These are phyloP conservation scores for Formicarius rufipectus DNA, from an alignment of 2,113 vertebrate genomes.

Conservation along the genomic window DNA sequence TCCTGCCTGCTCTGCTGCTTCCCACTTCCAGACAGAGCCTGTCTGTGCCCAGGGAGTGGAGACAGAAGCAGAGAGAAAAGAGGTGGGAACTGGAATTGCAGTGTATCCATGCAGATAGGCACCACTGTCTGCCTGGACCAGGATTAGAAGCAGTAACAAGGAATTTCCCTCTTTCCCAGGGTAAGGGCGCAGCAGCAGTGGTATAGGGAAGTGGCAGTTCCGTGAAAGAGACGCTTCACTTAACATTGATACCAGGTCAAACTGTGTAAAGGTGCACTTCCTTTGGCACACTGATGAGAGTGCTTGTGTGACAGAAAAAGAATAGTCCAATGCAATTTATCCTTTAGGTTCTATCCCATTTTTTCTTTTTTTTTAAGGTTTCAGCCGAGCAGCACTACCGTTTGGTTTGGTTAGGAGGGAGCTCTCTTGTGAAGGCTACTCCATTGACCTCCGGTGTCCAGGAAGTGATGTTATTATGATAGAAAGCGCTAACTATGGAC, in stretches of 20 bases:
- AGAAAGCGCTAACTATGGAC: conserved; percentile 96
- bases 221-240: neutral
- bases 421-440: conserved; percentile 97
- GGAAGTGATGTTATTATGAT: conserved; percentile 99
- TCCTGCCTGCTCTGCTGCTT: neutral
- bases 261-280: neutral
- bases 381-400: conserved; percentile 93
- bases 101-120: neutral
- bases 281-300: neutral
- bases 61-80: neutral
- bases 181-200: neutral
- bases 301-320: neutral
- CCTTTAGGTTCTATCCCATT: neutral
- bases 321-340: neutral
- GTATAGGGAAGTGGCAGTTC: neutral
- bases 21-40: neutral
- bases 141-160: neutral
- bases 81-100: neutral
- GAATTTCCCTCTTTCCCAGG: neutral
- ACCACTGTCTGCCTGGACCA: neutral
- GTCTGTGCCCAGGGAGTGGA: neutral
- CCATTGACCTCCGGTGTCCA: conserved; percentile 96
- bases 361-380: conserved; percentile 76
- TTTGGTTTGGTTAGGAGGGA: conserved; percentile 96
- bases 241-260: neutral